These are phyloP conservation scores for Stegostoma tigrinum DNA, from an alignment of 2,113 vertebrate genomes.

Conservation along the genomic window DNA sequence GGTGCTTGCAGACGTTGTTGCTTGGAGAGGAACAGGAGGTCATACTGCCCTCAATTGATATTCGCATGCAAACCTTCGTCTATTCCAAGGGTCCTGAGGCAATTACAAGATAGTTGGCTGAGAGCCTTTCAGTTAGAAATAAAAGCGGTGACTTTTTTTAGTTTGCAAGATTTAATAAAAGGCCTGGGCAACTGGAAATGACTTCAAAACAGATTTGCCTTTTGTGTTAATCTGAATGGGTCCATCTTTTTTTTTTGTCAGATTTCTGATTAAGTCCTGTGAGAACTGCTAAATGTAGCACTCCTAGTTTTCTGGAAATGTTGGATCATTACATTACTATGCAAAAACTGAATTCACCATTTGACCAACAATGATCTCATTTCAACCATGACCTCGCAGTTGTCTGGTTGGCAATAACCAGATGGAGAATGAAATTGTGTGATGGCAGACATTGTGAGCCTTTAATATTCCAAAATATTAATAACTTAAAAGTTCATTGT, in stretches of 20 bases:
- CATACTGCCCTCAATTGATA: neutral
- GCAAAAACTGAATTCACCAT: neutral
- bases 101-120: neutral
- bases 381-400: neutral
- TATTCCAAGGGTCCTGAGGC: neutral
- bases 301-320: neutral
- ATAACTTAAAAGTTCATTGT: neutral
- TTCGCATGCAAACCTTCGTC: neutral
- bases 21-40: neutral
- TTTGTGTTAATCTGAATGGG: neutral
- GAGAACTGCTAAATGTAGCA: neutral
- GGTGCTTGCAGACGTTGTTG: neutral
- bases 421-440: neutral
- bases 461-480: neutral
- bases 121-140: neutral
- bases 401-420: neutral
- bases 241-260: neutral
- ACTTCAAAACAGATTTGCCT: neutral
- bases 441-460: neutral
- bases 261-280: neutral
- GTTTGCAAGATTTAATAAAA: neutral
- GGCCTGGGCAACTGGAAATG: neutral
- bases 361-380: neutral
- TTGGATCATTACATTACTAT: neutral
- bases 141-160: neutral